Percentiles rank a stretch among this genome's conserved stretches.
These are phyloP conservation scores for Parasteatoda lunata DNA, from an alignment of 2,888 invertebrate species.

Conservation along the genomic window DNA sequence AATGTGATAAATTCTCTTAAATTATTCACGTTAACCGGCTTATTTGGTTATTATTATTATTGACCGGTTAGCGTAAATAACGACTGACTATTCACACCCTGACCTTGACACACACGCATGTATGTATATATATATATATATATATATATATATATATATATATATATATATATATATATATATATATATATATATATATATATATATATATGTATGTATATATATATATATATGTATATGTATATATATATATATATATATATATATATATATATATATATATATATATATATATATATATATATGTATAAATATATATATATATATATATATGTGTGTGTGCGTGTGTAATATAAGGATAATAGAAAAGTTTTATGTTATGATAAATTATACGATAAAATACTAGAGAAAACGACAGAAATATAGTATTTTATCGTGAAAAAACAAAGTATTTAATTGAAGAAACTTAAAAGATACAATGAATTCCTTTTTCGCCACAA, in stretches of 20 bases:
- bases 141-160: conserved; percentile 13
- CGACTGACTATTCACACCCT: no score
- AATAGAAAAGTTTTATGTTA: background rate
- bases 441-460: no score
- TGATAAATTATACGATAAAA: no score
- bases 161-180: conserved; percentile 15
- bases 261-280: conserved; percentile 11
- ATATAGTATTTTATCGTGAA: no score
- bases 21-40: no score
- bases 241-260: conserved; percentile 17
- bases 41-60: no score
- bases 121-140: conserved; percentile 16
- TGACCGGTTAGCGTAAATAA: no score
- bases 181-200: conserved; percentile 15
- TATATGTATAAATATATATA: conserved; percentile 8
- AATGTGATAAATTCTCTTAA: no score
- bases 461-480: no score
- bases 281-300: conserved; percentile 15
- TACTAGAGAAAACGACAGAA: no score
- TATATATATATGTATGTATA: conserved; percentile 9
- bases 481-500: no score
- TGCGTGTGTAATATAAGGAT: background rate
- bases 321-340: background rate
- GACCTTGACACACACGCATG: background rate
- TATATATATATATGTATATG: conserved; percentile 8